These are phyloP conservation scores for Vulpes ferrilata DNA, from an alignment of 2,113 vertebrate genomes.

Conservation along the genomic window DNA sequence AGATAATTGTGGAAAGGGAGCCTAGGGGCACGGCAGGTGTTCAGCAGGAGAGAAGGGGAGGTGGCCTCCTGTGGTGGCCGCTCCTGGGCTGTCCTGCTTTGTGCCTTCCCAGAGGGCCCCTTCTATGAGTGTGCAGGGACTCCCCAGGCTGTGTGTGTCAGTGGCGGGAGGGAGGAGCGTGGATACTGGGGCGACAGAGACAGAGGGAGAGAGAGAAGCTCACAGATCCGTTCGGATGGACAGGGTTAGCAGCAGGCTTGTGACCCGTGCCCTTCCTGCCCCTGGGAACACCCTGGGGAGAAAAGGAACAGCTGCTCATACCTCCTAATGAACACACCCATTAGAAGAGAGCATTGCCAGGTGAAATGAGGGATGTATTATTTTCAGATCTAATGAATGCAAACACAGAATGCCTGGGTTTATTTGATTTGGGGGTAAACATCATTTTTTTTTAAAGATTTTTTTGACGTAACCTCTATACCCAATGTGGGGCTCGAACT, in stretches of 20 bases:
- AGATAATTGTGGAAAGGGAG: neutral
- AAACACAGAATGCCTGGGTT: neutral
- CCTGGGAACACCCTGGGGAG: neutral
- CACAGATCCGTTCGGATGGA: neutral
- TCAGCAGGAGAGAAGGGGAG: rapidly evolving
- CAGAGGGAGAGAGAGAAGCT: neutral
- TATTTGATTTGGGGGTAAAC: neutral
- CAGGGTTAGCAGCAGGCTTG: neutral
- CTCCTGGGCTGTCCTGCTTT: neutral
- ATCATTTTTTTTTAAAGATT: neutral
- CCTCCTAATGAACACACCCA: too few species aligned
- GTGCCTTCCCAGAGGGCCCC: neutral
- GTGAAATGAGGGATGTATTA: neutral
- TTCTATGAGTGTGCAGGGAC: neutral
- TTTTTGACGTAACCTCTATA: neutral
- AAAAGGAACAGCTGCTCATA: neutral
- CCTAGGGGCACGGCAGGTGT: neutral
- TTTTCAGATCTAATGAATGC: neutral
- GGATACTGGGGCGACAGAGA: neutral
- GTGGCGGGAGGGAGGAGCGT: rapidly evolving
- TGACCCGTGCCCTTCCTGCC: neutral
- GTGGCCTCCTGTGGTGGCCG: rapidly evolving
- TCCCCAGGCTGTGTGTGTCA: neutral
- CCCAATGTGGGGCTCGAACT: neutral
- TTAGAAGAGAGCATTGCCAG: neutral